Evolutionary conservation across 1,140 invertebrate genomes (phyloP), one percentile per base, ranked within the genome.

Genomic region (Lithobius niger): DNA sequence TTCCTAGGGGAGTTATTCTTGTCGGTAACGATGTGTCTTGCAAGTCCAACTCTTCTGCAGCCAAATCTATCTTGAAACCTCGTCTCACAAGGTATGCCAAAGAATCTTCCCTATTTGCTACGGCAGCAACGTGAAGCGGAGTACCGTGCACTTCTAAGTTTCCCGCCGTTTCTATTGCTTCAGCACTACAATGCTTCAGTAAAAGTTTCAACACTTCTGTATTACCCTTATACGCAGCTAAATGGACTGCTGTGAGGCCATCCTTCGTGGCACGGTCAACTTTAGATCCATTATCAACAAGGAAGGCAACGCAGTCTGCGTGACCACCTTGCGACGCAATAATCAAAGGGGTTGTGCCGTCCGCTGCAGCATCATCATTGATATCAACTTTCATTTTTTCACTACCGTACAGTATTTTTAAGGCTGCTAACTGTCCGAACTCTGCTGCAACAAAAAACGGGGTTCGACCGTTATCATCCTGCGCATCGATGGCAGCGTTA

Each of bases 301-400:
- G 52, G 15, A 67, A 26, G 16, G 63, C 57, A 2, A 72, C 58
- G 59, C 67, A 67, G 2, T 64, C 61, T 4, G 53, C 52, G 56
- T 65, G 63, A 16, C 70, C 70, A 49, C 67, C 62, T 54, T 72
- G 69, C 10, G 69, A 66, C 2, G 70, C 69, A 45, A 71, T 67
- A 48, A 70, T 65, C 19, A 72, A 26, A 15, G 70, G 68, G 2
- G 67, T 67, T 13, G 70, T 68, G 51, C 67, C 64, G 54, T 72
- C 70, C 26, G 61, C 58, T 4, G 70, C 67, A 21, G 64, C 56
- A 25, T 57, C 53, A 57, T 72, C 64, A 1, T 70, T 25, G 13
- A 27, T 3, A 27, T 36, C 22, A 2, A 3, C 42, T n/a, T 55
- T 22, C 3, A n/a, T n/a, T n/a, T n/a, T n/a, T n/a, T n/a, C n/a